Percentiles rank a stretch among this genome's conserved stretches.
phyloP scores from a whole-genome alignment of 2,797 vertebrate species.

The Geotrypetes seraphini region DNA sequence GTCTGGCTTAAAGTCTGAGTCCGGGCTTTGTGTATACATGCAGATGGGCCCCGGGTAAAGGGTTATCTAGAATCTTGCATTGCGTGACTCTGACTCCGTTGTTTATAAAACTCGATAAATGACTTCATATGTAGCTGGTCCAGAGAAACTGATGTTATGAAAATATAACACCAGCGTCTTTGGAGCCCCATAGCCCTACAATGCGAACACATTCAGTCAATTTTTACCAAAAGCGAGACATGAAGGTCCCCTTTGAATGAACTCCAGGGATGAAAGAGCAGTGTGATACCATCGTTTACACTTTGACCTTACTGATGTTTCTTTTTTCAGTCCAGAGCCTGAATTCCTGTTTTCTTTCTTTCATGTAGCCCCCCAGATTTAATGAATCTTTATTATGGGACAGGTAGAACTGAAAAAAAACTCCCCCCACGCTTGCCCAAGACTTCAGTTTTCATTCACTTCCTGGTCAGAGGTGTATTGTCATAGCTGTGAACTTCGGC shows the following conservation, averaged over 20 bases:
- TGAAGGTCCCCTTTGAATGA: conserved; percentile 46
- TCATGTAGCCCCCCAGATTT: background rate
- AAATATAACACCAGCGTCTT: conserved; percentile 48
- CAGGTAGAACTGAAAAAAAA: conserved; percentile 30
- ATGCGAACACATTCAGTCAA: conserved; percentile 55
- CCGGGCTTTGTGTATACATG: conserved; percentile 22
- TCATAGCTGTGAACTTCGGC: conserved; percentile 63
- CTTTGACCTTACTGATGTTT: conserved; percentile 47
- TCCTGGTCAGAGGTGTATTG: conserved; percentile 50
- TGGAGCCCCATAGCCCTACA: conserved; percentile 50
- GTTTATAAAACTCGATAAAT: conserved; percentile 52
- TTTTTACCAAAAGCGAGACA: conserved; percentile 47
- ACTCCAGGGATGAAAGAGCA: conserved; percentile 50
- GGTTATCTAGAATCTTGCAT: conserved; percentile 43
- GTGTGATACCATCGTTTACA: conserved; percentile 54
- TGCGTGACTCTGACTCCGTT: conserved; percentile 46
- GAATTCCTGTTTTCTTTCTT: conserved; percentile 10
- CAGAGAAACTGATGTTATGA: conserved; percentile 49
- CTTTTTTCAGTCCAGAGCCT: conserved; percentile 38
- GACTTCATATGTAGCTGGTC: conserved; percentile 53
- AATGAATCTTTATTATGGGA: too few relatives aligned
- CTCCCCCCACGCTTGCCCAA: conserved; percentile 18
- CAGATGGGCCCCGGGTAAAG: conserved; percentile 27
- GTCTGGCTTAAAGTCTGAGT: conserved; percentile 30
- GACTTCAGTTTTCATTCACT: conserved; percentile 30